phyloP scores from a whole-genome alignment of 2,113 vertebrate genomes.

The Ursus arctos region DNA sequence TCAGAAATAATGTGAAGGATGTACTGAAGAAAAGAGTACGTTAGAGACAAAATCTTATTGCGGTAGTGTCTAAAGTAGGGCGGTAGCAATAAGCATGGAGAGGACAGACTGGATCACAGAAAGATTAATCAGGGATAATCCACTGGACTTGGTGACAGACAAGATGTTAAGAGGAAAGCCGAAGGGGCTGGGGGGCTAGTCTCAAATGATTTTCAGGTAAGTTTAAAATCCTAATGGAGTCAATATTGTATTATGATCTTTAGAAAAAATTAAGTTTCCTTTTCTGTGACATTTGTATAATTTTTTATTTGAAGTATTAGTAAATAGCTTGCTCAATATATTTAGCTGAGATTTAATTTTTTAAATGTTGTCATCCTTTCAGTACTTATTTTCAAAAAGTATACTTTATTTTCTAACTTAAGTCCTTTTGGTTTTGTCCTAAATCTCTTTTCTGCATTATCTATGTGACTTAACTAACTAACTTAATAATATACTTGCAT shows the following conservation, averaged over 20 bases:
- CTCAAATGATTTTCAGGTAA: constrained; percentile 11
- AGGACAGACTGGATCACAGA: neutral
- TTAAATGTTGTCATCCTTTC: constrained; percentile 57
- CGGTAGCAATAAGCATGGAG: neutral
- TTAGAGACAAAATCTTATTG: neutral
- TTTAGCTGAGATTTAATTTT: constrained; percentile 57
- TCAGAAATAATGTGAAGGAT: neutral
- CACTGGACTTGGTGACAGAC: neutral
- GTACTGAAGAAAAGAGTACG: neutral
- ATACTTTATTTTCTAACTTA: constrained; percentile 62
- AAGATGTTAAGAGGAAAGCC: neutral
- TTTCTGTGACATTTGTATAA: constrained; percentile 51
- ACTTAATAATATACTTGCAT: constrained; percentile 71
- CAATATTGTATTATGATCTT: neutral
- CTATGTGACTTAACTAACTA: constrained; percentile 65
- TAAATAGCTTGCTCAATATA: constrained; percentile 48
- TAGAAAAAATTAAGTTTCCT: neutral
- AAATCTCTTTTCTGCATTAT: constrained; percentile 62
- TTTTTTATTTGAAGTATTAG: constrained; percentile 58
- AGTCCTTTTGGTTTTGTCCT: constrained; percentile 55
- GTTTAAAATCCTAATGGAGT: neutral
- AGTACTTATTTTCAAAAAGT: constrained; percentile 55
- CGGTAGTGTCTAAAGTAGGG: neutral
- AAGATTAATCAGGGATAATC: constrained; percentile 1
- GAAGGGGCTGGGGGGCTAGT: neutral